Percentiles rank a stretch among this genome's conserved stretches.
phyloP scores from a whole-genome alignment of 1,140 invertebrate genomes.

The Harlomillsia oculata region DNA sequence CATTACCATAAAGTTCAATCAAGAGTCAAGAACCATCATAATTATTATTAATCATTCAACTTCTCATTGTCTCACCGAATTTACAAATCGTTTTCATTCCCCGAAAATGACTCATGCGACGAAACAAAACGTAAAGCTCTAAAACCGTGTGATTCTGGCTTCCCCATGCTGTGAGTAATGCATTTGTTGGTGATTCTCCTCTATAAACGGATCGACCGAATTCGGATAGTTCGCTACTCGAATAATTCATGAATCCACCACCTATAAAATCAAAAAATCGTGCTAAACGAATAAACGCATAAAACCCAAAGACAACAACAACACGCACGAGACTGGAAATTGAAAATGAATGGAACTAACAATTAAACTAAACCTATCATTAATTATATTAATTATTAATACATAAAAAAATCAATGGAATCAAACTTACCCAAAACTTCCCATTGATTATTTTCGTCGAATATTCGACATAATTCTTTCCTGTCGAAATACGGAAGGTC shows the following conservation, averaged over 20 bases:
- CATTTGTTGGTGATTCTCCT: conserved; percentile 58
- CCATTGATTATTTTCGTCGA: conserved; percentile 70
- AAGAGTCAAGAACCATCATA: background rate
- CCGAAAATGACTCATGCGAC: conserved; percentile 59
- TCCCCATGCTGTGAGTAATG: conserved; percentile 65
- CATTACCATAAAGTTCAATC: background rate
- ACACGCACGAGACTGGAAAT: too few species aligned
- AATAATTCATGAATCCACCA: conserved; percentile 46
- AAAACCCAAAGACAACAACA: background rate
- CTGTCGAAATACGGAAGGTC: conserved; percentile 58
- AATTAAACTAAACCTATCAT: background rate
- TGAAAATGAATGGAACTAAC: background rate
- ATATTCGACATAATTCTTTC: conserved; percentile 58
- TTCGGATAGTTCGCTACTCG: conserved; percentile 43
- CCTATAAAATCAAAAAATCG: conserved; percentile 43
- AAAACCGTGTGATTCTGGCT: conserved; percentile 66
- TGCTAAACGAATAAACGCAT: background rate
- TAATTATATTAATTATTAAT: background rate
- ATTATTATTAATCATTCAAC: too few species aligned
- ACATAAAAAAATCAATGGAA: conserved; percentile 2
- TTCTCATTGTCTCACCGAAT: conserved; percentile 47
- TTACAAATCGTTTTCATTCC: conserved; percentile 56
- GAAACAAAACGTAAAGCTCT: conserved; percentile 63
- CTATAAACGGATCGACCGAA: conserved; percentile 43
- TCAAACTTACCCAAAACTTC: conserved; percentile 51